Evolutionary conservation across 2,113 vertebrate genomes (phyloP).

Genomic region (Chionomys nivalis): DNA sequence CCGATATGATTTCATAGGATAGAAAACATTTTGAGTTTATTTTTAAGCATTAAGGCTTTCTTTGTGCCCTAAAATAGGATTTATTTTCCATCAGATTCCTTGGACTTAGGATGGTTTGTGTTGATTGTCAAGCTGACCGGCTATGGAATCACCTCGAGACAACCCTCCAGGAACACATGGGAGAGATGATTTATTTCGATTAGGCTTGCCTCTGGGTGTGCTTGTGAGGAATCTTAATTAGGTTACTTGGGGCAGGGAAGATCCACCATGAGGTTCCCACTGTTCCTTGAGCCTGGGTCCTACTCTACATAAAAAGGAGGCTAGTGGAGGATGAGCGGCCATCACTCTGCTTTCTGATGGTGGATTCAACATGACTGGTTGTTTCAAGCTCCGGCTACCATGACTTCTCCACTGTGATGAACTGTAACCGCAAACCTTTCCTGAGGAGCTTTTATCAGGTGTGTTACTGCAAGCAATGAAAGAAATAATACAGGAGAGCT

Average conservation of each 20-base stretch:
- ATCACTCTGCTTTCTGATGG: not conserved
- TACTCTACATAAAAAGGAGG: not conserved
- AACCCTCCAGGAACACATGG: not conserved
- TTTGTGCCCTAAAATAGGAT: not conserved
- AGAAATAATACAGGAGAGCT: not conserved
- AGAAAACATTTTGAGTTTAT: not conserved
- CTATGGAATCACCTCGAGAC: too few relatives aligned
- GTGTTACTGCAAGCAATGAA: not conserved
- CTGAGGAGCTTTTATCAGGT: not conserved
- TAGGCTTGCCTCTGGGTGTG: not conserved
- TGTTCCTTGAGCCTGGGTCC: not conserved
- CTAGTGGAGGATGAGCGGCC: not conserved
- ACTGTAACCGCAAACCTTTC: not conserved
- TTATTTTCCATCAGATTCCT: not conserved
- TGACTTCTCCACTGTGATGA: not conserved
- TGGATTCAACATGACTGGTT: not conserved
- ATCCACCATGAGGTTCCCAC: not conserved
- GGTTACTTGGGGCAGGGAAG: not conserved
- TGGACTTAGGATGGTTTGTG: not conserved
- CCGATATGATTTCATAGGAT: too few relatives aligned
- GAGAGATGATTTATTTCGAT: not conserved
- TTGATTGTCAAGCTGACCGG: not conserved
- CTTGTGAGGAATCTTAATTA: not conserved
- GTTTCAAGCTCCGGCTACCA: too few relatives aligned
- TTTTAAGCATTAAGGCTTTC: not conserved